Evolutionary conservation across 2,113 vertebrate species (phyloP), one percentile per base, ranked within the genome.

Genomic region (Calcarius ornatus): DNA sequence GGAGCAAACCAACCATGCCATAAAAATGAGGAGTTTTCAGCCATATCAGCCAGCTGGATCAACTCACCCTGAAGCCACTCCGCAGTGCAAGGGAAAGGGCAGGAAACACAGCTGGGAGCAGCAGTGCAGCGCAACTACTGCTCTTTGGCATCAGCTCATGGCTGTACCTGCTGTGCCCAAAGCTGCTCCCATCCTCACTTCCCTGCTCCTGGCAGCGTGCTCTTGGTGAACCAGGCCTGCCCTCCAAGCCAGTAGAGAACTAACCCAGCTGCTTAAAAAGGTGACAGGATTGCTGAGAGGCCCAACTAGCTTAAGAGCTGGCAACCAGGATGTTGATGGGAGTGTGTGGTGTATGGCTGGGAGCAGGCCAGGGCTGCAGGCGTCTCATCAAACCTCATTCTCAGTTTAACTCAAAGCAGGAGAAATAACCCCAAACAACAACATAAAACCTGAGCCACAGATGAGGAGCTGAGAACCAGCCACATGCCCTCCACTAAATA

Each of bases 41-140:
- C 40, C 79, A 61, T 19, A 60, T 45, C 37, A 38, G 90, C 70
- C 95, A 94, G 65, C 73, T 87, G 78, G 56, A 79, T 79, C 78
- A 40, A 13, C 19, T 81, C 77, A 15, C 47, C 27, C 77, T 20
- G 61, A 63, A 81, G 35, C 51, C 56, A 33, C 45, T 86, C 72
- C 47, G 56, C 64, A 54, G 53, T 3, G 3, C 40, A 37, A 51
- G 37, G 37, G n/a, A 59, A 66, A 71, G 53, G 53, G 53, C 81
- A 64, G 90, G 53, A 53, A 42, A 65, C 0, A 0, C 70, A 87
- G 77, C 30, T 81, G 77, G 69, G 61, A 75, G 73, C 73, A 17
- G 56, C 0, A 0, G 28, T 76, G 81, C 56, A 43, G 16, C 24
- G 43, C 2, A 0, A 57, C 37, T 73, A 53, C 57, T 1, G 1